These are phyloP conservation scores for Hypotaenidia okinawae DNA, from an alignment of 2,797 vertebrate genomes.

Conservation along the genomic window DNA sequence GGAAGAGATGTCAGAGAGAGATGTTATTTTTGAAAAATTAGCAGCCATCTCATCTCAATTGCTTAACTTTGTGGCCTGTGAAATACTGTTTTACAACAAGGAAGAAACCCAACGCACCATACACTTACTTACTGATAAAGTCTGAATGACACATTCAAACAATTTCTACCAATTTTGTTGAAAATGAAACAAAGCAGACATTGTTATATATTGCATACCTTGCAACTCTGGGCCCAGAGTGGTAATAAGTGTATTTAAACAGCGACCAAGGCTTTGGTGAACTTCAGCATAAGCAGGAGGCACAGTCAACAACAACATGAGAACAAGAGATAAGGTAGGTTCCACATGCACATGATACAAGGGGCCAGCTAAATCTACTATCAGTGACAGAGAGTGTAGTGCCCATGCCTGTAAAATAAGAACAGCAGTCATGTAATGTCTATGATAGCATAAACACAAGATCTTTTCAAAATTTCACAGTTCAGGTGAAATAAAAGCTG, in stretches of 20 bases:
- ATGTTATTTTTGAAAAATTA: background rate
- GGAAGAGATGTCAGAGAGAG: background rate
- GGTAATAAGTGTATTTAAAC: slow-evolving; percentile 88
- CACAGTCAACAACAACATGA: slow-evolving; percentile 85
- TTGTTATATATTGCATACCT: slow-evolving; percentile 76
- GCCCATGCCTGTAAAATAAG: slow-evolving; percentile 87
- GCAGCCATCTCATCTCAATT: background rate
- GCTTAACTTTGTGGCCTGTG: background rate
- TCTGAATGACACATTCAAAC: background rate
- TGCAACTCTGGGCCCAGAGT: slow-evolving; percentile 92
- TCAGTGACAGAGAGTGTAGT: slow-evolving; percentile 87
- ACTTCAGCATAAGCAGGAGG: slow-evolving; percentile 89
- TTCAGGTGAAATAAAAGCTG: background rate
- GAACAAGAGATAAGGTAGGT: slow-evolving; percentile 85
- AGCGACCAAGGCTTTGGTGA: slow-evolving; percentile 89
- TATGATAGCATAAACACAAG: background rate
- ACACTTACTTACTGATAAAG: background rate
- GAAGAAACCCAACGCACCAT: background rate
- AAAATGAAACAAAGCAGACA: background rate
- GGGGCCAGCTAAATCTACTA: slow-evolving; percentile 87
- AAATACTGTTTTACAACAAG: background rate
- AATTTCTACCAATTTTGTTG: background rate
- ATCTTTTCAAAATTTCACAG: background rate
- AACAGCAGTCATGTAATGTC: background rate
- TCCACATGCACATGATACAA: slow-evolving; percentile 86